Conservation (phyloP, 2,888 invertebrate species). For the Limnephilus marmoratus region DNA sequence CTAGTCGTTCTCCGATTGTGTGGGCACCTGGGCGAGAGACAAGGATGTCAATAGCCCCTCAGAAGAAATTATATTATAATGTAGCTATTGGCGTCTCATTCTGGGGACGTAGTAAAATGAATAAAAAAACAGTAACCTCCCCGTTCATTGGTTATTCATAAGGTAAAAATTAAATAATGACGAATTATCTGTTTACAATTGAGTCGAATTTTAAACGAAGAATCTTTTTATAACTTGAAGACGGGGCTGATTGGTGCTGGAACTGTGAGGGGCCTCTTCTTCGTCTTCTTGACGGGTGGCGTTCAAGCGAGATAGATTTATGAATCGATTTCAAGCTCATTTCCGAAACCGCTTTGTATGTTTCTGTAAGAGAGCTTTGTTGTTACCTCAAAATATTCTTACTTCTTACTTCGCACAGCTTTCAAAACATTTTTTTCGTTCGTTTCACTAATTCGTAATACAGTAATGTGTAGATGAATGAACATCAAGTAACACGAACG, state of each 20-base stretch:
- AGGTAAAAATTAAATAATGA: conserved; percentile 62
- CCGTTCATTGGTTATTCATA: conserved; percentile 57
- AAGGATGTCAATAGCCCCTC: conserved; percentile 10
- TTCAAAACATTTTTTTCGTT: not conserved
- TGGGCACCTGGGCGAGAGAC: conserved; percentile 35
- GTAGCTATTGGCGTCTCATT: conserved; percentile 4
- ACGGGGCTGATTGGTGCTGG: not conserved
- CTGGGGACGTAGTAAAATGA: conserved; percentile 9
- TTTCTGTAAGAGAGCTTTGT: not conserved
- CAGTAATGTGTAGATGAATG: not conserved
- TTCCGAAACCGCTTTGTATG: not conserved
- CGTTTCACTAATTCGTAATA: not conserved
- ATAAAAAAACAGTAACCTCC: conserved; percentile 26
- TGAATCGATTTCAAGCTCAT: conserved; percentile 3
- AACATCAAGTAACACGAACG: not conserved
- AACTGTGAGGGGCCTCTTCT: not conserved
- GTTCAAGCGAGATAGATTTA: not conserved
- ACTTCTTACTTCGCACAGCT: not conserved
- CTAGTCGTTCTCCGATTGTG: conserved; percentile 55
- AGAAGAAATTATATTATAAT: not conserved
- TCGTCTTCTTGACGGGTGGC: not conserved
- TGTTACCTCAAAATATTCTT: not conserved
- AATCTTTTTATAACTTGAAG: conserved; percentile 44
- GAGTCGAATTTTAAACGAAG: conserved; percentile 52
- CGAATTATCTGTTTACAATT: conserved; percentile 62